A percentile compares a stretch with the other conserved stretches of the same genome.
phyloP scores from a whole-genome alignment of 2,113 vertebrate species.

The Pseudorectes ferrugineus region DNA sequence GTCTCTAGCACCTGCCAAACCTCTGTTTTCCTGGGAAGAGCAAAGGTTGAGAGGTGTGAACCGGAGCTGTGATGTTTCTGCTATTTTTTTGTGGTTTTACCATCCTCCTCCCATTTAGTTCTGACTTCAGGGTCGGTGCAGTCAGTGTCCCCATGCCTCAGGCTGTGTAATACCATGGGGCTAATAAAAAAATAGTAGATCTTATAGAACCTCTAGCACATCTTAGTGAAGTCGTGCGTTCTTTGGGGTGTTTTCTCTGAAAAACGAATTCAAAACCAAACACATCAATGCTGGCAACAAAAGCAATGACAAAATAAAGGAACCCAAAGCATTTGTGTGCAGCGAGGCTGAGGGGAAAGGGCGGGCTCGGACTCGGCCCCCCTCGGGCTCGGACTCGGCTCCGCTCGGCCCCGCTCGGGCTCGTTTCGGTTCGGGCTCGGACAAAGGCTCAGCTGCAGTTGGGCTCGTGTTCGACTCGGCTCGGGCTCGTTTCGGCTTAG shows the following conservation, averaged over 20 bases:
- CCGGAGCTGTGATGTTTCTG: not conserved
- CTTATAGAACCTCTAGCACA: fast-evolving
- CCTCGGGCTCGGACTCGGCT: not conserved
- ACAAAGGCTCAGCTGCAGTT: not conserved
- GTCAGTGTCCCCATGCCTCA: too few relatives aligned
- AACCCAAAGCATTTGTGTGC: fast-evolving
- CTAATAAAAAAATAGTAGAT: not conserved
- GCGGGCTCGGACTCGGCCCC: not conserved
- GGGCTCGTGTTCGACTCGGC: not conserved
- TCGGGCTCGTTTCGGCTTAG: not conserved
- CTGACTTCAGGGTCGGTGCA: too few relatives aligned
- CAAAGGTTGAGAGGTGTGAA: fast-evolving
- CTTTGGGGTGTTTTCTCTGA: not conserved
- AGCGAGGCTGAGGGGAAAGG: not conserved
- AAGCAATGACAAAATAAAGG: not conserved
- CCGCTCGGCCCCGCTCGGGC: not conserved
- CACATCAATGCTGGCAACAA: not conserved
- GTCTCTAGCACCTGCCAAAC: not conserved
- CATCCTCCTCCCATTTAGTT: not conserved
- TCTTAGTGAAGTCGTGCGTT: too few relatives aligned
- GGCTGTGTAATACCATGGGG: fast-evolving
- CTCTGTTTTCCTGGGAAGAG: not conserved
- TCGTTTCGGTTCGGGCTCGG: not conserved
- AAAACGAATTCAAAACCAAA: not conserved
- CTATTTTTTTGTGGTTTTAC: not conserved